phyloP scores from a whole-genome alignment of 1,140 invertebrate genomes.

The Heliothis subflexa region DNA sequence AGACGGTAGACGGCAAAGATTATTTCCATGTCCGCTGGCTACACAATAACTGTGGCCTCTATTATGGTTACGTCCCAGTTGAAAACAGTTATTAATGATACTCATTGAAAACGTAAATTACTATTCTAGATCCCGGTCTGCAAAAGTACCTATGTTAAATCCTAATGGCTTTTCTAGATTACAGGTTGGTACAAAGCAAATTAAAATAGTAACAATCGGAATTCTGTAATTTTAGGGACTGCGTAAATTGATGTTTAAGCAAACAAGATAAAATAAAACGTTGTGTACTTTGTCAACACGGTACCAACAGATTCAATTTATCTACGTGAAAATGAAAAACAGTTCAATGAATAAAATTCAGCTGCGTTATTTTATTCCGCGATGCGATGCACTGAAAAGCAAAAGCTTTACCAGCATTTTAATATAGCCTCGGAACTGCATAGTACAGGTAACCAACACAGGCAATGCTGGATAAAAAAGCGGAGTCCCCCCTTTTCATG shows the following conservation, averaged over 20 bases:
- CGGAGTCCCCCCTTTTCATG: background rate
- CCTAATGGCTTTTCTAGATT: background rate
- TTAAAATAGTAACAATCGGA: background rate
- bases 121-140: constrained; percentile 4
- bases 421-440: constrained; percentile 14
- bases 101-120: constrained; percentile 31
- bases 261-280: too few relatives aligned
- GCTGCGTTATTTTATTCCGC: constrained; percentile 12
- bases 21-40: constrained; percentile 34
- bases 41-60: constrained; percentile 41
- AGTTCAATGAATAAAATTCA: constrained; percentile 13
- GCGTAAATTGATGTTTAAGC: too few relatives aligned
- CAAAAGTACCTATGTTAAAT: background rate
- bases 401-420: constrained; percentile 16
- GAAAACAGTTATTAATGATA: constrained; percentile 25
- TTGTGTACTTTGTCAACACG: background rate
- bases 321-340: background rate
- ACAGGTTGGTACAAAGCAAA: background rate
- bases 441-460: constrained; percentile 1
- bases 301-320: constrained; percentile 3
- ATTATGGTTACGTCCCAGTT: constrained; percentile 28
- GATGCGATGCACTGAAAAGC: constrained; percentile 15
- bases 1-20: constrained; percentile 45
- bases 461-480: constrained; percentile 24
- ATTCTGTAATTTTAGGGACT: too few relatives aligned